These are phyloP conservation scores for Melitaea athalia DNA, from an alignment of 2,888 invertebrate genomes.

Conservation along the genomic window DNA sequence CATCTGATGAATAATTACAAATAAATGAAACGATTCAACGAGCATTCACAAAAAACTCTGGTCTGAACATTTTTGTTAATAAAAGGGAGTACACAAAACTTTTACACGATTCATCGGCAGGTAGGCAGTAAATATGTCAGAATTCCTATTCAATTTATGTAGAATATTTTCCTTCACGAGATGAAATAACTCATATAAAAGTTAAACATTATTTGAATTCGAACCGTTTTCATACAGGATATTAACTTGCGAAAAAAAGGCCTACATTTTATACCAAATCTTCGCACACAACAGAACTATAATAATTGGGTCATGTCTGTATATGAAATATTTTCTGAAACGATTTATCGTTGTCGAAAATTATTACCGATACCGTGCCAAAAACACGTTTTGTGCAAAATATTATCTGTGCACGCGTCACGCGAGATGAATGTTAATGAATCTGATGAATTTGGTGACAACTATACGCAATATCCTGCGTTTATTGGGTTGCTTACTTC, in stretches of 20 bases:
- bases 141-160: neutral
- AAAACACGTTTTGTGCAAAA: slow-evolving; percentile 1
- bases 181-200: neutral
- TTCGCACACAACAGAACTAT: neutral
- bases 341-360: slow-evolving; percentile 1
- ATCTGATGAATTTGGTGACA: neutral
- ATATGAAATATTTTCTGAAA: neutral
- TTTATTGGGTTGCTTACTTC: neutral
- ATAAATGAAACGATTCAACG: too few relatives aligned
- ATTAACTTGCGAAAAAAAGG: neutral
- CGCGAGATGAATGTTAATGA: slow-evolving; percentile 1
- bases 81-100: neutral
- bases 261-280: neutral
- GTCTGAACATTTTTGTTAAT: too few relatives aligned
- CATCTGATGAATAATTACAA: too few relatives aligned
- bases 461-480: neutral
- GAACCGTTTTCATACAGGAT: neutral
- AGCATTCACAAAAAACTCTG: neutral
- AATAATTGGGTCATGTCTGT: neutral
- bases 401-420: slow-evolving; percentile 1
- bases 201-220: neutral
- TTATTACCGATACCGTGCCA: neutral
- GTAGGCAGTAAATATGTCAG: neutral
- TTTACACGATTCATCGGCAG: neutral
- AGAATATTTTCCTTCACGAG: neutral